Conservation (phyloP, 2,888 invertebrate species). For the Antheraea assamensis region DNA sequence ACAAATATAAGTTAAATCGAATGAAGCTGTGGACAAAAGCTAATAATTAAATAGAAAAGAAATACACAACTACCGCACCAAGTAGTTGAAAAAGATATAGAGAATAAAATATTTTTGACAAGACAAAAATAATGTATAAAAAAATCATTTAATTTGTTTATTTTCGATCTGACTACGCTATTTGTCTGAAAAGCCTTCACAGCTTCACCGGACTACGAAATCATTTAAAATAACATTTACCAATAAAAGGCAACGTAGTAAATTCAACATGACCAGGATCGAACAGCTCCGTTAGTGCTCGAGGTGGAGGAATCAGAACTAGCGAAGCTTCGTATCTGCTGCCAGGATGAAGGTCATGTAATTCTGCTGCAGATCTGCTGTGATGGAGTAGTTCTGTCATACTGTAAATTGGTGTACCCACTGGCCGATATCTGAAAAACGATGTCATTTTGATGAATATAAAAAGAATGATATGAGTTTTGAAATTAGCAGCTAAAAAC, state of each 20-base stretch:
- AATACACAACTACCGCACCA: background rate
- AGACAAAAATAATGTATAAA: background rate
- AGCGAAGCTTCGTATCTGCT: constrained; percentile 92
- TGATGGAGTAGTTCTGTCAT: constrained; percentile 93
- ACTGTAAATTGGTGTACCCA: constrained; percentile 91
- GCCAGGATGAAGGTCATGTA: constrained; percentile 89
- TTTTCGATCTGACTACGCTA: too few species aligned
- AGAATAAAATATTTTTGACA: background rate
- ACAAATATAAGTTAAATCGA: too few species aligned
- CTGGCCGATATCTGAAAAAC: constrained; percentile 87
- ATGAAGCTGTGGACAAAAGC: too few species aligned
- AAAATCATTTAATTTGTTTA: too few species aligned
- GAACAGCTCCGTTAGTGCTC: constrained; percentile 89
- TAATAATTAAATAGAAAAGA: too few species aligned
- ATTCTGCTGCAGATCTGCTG: constrained; percentile 88
- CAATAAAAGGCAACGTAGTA: constrained; percentile 86
- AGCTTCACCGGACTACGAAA: too few species aligned
- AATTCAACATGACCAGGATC: constrained; percentile 87
- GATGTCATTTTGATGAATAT: background rate
- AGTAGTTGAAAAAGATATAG: background rate
- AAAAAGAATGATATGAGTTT: background rate
- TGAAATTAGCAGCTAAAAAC: background rate
- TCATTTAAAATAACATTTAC: constrained; percentile 56
- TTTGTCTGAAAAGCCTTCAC: too few species aligned
- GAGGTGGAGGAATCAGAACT: constrained; percentile 91